Conservation (phyloP, 92 coral and sea anemone species). For the Meandrina meandrites region DNA sequence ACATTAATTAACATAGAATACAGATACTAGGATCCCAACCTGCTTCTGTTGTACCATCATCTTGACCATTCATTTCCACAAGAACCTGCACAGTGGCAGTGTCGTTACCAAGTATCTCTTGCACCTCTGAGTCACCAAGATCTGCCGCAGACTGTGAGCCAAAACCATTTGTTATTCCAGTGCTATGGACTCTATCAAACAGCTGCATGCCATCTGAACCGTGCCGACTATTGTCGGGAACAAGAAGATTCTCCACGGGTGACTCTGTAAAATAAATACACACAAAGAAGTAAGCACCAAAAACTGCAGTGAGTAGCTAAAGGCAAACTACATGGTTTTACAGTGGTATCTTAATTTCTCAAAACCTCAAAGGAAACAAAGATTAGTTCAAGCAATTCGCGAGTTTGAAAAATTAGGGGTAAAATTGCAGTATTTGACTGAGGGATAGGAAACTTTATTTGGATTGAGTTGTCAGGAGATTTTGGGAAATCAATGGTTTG, state of each 20-base stretch:
- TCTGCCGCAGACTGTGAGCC: conserved; percentile 33
- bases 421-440: no score
- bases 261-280: conserved; percentile 6
- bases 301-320: background rate
- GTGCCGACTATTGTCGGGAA: conserved; percentile 19
- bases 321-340: background rate
- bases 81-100: conserved; percentile 69
- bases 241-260: conserved; percentile 12
- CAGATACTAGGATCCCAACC: conserved; percentile 22
- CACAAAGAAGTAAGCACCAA: background rate
- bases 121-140: conserved; percentile 62
- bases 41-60: conserved; percentile 13
- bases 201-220: conserved; percentile 18
- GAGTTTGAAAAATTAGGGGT: no score
- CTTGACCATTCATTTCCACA: conserved; percentile 58
- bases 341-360: background rate
- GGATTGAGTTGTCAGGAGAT: no score
- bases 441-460: no score
- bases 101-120: conserved; percentile 55
- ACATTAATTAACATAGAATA: no score
- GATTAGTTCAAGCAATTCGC: no score
- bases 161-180: conserved; percentile 29
- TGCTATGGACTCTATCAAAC: background rate
- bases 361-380: no score
- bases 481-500: no score